Evolutionary conservation across 2,888 invertebrate genomes (phyloP).

Genomic region (Papilio elwesi): DNA sequence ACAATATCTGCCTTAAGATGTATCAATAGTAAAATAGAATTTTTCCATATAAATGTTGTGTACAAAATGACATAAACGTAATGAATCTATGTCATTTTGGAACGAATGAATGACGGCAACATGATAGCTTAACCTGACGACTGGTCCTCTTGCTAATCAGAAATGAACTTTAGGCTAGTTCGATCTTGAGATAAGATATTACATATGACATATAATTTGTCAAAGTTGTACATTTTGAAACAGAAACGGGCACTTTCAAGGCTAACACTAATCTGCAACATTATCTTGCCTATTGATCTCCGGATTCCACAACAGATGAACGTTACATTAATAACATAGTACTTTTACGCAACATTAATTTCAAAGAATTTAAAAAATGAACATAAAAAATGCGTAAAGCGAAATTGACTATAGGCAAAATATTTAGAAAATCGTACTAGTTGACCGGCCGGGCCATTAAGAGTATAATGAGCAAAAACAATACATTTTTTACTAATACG

Average conservation of each 20-base stretch:
- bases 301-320: conserved; percentile 11
- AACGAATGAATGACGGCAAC: conserved; percentile 44
- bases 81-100: conserved; percentile 56
- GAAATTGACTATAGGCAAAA: neutral
- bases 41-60: conserved; percentile 43
- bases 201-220: conserved; percentile 36
- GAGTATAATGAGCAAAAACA: too few species aligned
- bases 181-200: conserved; percentile 56
- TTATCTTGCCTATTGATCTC: conserved; percentile 15
- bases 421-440: neutral
- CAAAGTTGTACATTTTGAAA: conserved; percentile 26
- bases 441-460: too few species aligned
- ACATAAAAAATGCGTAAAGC: neutral
- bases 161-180: conserved; percentile 54
- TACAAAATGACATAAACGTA: conserved; percentile 49
- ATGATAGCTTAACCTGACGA: conserved; percentile 56
- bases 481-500: too few species aligned
- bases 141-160: conserved; percentile 57
- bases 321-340: conserved; percentile 4
- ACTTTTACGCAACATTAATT: conserved; percentile 1
- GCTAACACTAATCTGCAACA: conserved; percentile 27
- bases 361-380: neutral
- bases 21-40: conserved; percentile 1
- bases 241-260: conserved; percentile 24
- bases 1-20: conserved; percentile 4